A percentile compares a stretch with the other conserved stretches of the same genome.
Evolutionary conservation across 2,113 vertebrate genomes (phyloP).

Genomic region (Calypte anna): DNA sequence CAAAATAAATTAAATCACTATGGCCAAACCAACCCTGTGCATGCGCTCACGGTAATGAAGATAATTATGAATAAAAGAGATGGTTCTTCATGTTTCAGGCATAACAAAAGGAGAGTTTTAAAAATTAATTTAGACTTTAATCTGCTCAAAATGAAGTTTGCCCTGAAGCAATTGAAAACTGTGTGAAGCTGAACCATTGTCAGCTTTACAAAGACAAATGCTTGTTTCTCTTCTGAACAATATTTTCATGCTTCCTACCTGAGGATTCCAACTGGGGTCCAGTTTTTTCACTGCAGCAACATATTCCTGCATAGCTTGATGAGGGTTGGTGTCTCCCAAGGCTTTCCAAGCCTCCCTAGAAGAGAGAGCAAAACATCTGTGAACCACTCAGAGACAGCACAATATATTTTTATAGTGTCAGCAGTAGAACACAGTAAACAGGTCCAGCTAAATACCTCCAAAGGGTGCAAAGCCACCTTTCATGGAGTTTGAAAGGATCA

Average conservation of each 20-base stretch:
- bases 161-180: slow-evolving; percentile 28
- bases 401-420: not conserved
- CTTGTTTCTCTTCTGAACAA: not conserved
- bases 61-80: slow-evolving; percentile 40
- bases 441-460: not conserved
- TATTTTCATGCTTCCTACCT: slow-evolving; percentile 77
- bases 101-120: slow-evolving; percentile 16
- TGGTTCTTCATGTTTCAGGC: not conserved
- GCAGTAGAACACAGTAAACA: not conserved
- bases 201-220: not conserved
- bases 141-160: slow-evolving; percentile 44
- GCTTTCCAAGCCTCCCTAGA: slow-evolving; percentile 96
- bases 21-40: slow-evolving; percentile 13
- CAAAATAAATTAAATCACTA: slow-evolving; percentile 61
- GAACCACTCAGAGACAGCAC: not conserved
- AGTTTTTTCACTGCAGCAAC: slow-evolving; percentile 87
- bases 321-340: slow-evolving; percentile 86
- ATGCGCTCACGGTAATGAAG: not conserved
- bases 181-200: not conserved
- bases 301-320: slow-evolving; percentile 95
- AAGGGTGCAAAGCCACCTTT: not conserved
- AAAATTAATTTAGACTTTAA: not conserved
- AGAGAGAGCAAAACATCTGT: slow-evolving; percentile 27
- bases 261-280: slow-evolving; percentile 88
- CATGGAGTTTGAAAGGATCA: not conserved